Percentiles rank a stretch among this genome's conserved stretches.
Evolutionary conservation across 2,888 invertebrate genomes (phyloP).

Genomic region (Lacanobia oleracea): DNA sequence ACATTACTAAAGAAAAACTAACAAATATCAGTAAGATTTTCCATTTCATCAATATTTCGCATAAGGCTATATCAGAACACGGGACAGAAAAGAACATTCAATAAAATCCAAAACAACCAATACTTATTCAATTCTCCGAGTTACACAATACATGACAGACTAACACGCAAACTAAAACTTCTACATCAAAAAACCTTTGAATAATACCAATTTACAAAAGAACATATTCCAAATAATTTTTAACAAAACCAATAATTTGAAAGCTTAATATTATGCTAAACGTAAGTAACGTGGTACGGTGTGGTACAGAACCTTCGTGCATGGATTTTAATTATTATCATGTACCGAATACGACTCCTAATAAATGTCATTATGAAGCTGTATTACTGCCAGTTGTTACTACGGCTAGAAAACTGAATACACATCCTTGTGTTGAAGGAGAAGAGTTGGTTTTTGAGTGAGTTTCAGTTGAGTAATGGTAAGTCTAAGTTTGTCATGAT

Average conservation of each 20-base stretch:
- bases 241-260: constrained; percentile 78
- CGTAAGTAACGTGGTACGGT: constrained; percentile 86
- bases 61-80: not conserved
- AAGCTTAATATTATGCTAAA: constrained; percentile 86
- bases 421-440: constrained; percentile 24
- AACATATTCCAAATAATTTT: constrained; percentile 74
- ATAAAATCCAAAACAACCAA: constrained; percentile 26
- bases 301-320: constrained; percentile 88
- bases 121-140: constrained; percentile 40
- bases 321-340: constrained; percentile 90
- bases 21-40: not conserved
- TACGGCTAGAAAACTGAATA: constrained; percentile 34
- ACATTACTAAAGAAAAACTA: not conserved
- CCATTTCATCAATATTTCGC: not conserved
- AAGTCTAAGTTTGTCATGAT: constrained; percentile 72
- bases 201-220: constrained; percentile 66
- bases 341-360: constrained; percentile 89
- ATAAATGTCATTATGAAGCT: constrained; percentile 90
- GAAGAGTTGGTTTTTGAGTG: constrained; percentile 63
- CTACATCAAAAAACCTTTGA: constrained; percentile 55
- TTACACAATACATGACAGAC: constrained; percentile 58
- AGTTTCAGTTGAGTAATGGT: constrained; percentile 16
- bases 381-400: constrained; percentile 72
- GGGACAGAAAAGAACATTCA: constrained; percentile 28
- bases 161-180: constrained; percentile 63